These are phyloP conservation scores for Hormiphora californensis DNA, from an alignment of 37 sponge, comb jelly and placozoan species.

Conservation along the genomic window DNA sequence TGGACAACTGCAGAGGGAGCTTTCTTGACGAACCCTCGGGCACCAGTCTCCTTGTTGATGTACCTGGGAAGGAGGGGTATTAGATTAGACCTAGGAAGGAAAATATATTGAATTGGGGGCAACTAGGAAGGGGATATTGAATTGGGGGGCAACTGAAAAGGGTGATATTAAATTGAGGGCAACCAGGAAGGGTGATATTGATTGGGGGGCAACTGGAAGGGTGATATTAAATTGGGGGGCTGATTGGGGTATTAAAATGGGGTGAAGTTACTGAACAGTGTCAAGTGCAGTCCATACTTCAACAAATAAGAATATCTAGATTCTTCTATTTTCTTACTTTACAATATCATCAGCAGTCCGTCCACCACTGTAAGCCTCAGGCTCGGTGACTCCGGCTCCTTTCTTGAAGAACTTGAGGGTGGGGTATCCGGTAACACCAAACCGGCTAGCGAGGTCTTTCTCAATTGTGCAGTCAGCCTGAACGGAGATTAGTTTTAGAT, in stretches of 20 bases:
- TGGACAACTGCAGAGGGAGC: conserved; percentile 67
- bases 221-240: too few relatives aligned
- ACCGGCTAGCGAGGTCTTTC: conserved; percentile 64
- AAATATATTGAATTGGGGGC: too few relatives aligned
- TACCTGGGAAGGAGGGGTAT: conserved; percentile 44
- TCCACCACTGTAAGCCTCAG: conserved; percentile 73
- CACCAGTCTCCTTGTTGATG: conserved; percentile 73
- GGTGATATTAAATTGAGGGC: too few relatives aligned
- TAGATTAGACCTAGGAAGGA: too few relatives aligned
- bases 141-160: too few relatives aligned
- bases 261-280: too few relatives aligned
- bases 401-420: conserved; percentile 94
- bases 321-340: neutral
- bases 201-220: too few relatives aligned
- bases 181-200: too few relatives aligned
- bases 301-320: too few relatives aligned
- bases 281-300: too few relatives aligned
- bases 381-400: neutral
- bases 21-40: conserved; percentile 63
- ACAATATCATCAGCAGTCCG: conserved; percentile 89
- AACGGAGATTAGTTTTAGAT: neutral
- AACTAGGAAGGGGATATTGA: too few relatives aligned
- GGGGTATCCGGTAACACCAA: conserved; percentile 85
- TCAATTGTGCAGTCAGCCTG: conserved; percentile 86
- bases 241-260: too few relatives aligned